These are phyloP conservation scores for Bos taurus DNA, from an alignment of 2,113 vertebrate genomes.

Conservation along the genomic window DNA sequence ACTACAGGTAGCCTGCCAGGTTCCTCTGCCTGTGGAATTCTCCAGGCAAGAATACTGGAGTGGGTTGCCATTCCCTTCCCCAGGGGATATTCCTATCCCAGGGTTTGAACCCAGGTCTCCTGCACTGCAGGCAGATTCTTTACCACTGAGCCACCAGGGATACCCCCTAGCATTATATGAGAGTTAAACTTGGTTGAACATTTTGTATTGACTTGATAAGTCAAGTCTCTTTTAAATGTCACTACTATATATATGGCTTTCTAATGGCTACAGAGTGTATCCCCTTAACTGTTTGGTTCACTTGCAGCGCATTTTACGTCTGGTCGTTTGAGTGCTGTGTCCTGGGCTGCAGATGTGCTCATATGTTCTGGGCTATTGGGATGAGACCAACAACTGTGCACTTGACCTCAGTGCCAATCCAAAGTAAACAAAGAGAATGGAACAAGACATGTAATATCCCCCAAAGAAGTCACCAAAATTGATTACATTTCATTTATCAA, in stretches of 20 bases:
- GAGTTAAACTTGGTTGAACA: background rate
- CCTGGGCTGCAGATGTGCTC: conserved; percentile 10
- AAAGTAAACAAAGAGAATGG: conserved; percentile 56
- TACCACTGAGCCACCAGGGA: background rate
- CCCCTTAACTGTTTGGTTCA: background rate
- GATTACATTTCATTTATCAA: conserved; percentile 28
- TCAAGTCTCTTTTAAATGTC: background rate
- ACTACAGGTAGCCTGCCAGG: background rate
- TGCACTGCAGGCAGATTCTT: background rate
- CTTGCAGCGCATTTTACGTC: background rate
- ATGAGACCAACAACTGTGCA: conserved; percentile 51
- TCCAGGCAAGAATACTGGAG: background rate
- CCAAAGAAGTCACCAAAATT: conserved; percentile 20
- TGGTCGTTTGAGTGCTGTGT: conserved; percentile 17
- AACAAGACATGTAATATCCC: conserved; percentile 23
- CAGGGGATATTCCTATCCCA: background rate
- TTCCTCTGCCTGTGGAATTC: background rate
- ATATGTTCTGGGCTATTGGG: background rate
- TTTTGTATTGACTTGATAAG: background rate
- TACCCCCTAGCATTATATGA: background rate
- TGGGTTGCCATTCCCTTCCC: background rate
- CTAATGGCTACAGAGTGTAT: background rate
- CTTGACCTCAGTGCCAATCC: conserved; percentile 47
- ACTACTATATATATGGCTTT: background rate
- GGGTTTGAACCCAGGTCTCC: background rate